Evolutionary conservation across 2,888 invertebrate species (phyloP).

Genomic region (Lasioglossum calceatum): DNA sequence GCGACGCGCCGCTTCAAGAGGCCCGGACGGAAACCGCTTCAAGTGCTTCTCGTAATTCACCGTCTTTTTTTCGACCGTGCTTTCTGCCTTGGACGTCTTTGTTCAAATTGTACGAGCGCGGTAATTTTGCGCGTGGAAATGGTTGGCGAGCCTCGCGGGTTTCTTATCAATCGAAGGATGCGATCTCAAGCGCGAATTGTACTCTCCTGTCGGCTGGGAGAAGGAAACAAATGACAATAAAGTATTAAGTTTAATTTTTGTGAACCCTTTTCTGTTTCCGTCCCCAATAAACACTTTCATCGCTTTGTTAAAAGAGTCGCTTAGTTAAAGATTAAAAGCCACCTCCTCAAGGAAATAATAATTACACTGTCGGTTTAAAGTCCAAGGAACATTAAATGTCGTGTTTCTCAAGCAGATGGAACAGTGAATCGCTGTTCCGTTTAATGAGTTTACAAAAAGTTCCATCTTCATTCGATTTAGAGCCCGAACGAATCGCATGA

Average conservation of each 20-base stretch:
- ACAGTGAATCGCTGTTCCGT: neutral
- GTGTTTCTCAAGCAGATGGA: neutral
- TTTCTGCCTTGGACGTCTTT: neutral
- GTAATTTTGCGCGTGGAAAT: neutral
- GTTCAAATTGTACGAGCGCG: neutral
- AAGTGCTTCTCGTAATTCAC: constrained; percentile 66
- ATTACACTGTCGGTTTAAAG: neutral
- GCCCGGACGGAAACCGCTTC: constrained; percentile 76
- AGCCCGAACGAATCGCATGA: neutral
- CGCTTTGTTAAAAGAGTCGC: neutral
- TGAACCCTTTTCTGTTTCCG: neutral
- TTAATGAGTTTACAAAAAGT: neutral
- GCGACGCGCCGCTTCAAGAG: constrained; percentile 67
- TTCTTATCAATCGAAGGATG: constrained; percentile 4
- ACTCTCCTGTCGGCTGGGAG: constrained; percentile 7
- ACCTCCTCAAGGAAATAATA: neutral
- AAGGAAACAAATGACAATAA: constrained; percentile 37
- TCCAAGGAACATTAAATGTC: neutral
- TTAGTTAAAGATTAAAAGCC: neutral
- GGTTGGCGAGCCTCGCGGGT: neutral
- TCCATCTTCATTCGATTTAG: neutral
- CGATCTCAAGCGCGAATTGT: constrained; percentile 35
- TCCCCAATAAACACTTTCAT: neutral
- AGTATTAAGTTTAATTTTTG: constrained; percentile 23
- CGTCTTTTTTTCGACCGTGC: constrained; percentile 10